Base-by-base conservation (phyloP, 2,113 vertebrate species). In the Desmodus rotundus region DNA sequence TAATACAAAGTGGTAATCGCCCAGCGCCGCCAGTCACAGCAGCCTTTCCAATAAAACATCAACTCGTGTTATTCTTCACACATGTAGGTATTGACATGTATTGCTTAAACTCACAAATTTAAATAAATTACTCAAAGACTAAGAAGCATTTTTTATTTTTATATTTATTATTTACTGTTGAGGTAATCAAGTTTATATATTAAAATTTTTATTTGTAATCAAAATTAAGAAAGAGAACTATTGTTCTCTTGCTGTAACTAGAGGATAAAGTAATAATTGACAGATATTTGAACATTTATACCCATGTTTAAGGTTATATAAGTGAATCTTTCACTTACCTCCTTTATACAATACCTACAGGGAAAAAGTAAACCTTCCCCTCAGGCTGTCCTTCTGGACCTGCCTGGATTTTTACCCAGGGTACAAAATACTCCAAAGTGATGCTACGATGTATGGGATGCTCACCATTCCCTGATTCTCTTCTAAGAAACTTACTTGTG, bases 61-160 rank as follows among this genome's bases (percentile, higher is more conserved):
- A 82, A 82, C 80, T 85, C 76, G 77, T 92, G 56, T 68, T 94
- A 88, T 61, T 87, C 11, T n/a, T 15, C 87, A 0, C n/a, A 0
- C 68, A 74, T 81, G 50, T 58, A 87, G 86, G 63, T 17, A 17
- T 28, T 47, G 77, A 41, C 1, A 47, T 72, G 16, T 31, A 56
- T 81, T 80, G 70, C 65, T 52, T 92, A 86, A 73, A 73, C 56
- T 84, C 70, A 89, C 38, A 93, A 78, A 84, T 81, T 87, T 28
- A 78, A 96, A 76, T 95, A 95, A 96, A 94, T 68, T 36, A 50
- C 47, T 95, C 20, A 45, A 92, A 96, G 22, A 52, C 33, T 4
- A 54, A 86, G 19, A 84, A 45, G 1, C 85, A 4, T 70, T 96
- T 76, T 67, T 88, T 14, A 83, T 15, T 87, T 78, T 86, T 19